phyloP scores from a whole-genome alignment of 1,140 invertebrate species.

The Solenopsis invicta region DNA sequence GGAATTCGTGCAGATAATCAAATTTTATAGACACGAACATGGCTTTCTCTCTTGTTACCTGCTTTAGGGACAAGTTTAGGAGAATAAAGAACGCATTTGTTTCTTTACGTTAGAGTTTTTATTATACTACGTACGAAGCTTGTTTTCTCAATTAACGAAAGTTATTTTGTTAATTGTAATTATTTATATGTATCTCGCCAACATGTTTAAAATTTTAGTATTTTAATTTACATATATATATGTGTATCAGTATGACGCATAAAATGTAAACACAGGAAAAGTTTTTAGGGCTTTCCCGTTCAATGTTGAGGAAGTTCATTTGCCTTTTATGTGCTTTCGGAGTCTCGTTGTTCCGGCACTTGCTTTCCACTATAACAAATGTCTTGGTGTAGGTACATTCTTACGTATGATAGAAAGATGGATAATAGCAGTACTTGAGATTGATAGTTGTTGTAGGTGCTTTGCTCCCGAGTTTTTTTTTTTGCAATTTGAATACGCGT shows the following conservation, averaged over 20 bases:
- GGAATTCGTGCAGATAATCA: constrained; percentile 53
- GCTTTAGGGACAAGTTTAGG: constrained; percentile 21
- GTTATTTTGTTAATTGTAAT: not conserved
- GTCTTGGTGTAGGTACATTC: constrained; percentile 12
- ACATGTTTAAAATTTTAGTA: not conserved
- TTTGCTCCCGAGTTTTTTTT: not conserved
- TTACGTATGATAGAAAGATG: constrained; percentile 38
- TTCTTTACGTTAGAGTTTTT: not conserved
- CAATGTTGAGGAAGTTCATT: constrained; percentile 34
- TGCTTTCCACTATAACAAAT: constrained; percentile 47
- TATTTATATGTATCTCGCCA: not conserved
- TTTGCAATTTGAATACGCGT: not conserved
- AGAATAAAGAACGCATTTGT: constrained; percentile 14
- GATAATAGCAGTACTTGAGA: constrained; percentile 25
- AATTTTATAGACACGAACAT: constrained; percentile 52
- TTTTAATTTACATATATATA: constrained; percentile 21
- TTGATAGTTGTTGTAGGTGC: constrained; percentile 30
- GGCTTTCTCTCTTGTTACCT: not conserved
- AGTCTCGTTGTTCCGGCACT: constrained; percentile 40
- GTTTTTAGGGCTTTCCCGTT: constrained; percentile 39
- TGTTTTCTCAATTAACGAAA: not conserved
- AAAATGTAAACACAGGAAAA: constrained; percentile 41
- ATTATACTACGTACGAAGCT: not conserved
- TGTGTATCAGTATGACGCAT: constrained; percentile 26
- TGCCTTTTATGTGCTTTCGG: constrained; percentile 37